Conservation (phyloP, 2,888 invertebrate species). For the Xanthia togata region DNA sequence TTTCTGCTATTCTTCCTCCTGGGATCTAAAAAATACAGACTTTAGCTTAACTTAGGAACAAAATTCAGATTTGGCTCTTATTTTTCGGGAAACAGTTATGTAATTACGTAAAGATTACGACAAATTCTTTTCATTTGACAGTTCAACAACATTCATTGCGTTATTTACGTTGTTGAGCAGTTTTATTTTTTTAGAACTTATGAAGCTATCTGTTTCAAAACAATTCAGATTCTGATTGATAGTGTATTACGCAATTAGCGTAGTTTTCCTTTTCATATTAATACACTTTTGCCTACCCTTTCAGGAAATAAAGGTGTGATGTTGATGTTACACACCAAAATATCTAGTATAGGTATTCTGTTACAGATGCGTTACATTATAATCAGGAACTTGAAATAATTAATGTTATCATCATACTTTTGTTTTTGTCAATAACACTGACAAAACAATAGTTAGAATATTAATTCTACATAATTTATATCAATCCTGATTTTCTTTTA, state of each 20-base stretch:
- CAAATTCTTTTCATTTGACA: no score
- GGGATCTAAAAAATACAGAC: slow-evolving; percentile 86
- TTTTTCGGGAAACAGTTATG: not conserved
- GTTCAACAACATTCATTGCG: no score
- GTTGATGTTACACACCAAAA: not conserved
- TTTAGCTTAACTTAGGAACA: not conserved
- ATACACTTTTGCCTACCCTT: not conserved
- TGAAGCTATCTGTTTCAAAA: no score
- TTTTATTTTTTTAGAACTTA: no score
- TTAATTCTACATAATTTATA: slow-evolving; percentile 8
- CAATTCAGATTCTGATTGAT: no score
- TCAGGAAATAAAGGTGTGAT: not conserved
- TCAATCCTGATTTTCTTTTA: slow-evolving; percentile 68
- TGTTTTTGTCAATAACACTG: slow-evolving; percentile 9
- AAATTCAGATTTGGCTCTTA: not conserved
- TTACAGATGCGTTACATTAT: slow-evolving; percentile 1
- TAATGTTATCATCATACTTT: slow-evolving; percentile 1
- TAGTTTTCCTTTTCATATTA: no score
- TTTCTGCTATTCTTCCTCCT: slow-evolving; percentile 95
- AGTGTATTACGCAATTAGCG: no score
- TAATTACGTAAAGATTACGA: no score
- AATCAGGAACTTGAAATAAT: slow-evolving; percentile 12
- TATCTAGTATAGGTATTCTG: not conserved
- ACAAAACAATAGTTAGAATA: slow-evolving; percentile 1
- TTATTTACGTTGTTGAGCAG: no score